Base-by-base conservation (phyloP, 2,113 vertebrate species). In the Dermatemys mawii region DNA sequence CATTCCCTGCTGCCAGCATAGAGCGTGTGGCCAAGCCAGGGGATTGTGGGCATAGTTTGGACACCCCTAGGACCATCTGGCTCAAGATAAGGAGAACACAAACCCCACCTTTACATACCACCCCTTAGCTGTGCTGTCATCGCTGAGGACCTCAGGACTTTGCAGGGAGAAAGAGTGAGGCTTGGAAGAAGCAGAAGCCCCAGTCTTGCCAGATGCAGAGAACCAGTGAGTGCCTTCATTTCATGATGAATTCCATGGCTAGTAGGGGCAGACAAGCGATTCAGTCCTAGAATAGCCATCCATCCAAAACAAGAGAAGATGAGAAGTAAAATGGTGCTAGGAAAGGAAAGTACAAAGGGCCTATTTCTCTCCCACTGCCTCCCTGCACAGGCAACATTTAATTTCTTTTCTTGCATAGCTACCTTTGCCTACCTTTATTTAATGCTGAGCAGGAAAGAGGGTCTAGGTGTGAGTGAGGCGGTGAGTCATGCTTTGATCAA, bases 401-500 rank as follows among this genome's bases (percentile, higher is more conserved):
- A 90, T 91, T 94, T 87, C 14, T 92, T 92, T 89, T 85, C 76
- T 90, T 87, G 94, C 90, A 60, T 63, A 91, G 81, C 76, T 73
- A 95, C 44, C 93, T 96, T 38, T 94, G 78, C 82, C 95, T 88
- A 85, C 44, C 19, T 80, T 85, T 93, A 91, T 92, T 93, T 95
- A 97, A 93, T 89, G 86, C 49, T 86, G n/a, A 46, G 91, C 90
- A 96, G 82, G 49, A 86, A 82, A 90, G 88, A 94, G 82, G 86
- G 81, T 93, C 82, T 73, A 90, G 90, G 79, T 97, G 94, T 94
- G 92, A 76, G 96, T 93, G 95, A 79, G 86, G 76, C 88, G 44
- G 78, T 95, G 94, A 97, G 70, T 97, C 95, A 97, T 93, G 70
- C 44, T 80, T 92, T 89, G 35, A 51, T 96, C 48, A 49, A 91